Evolutionary conservation across 2,888 invertebrate genomes (phyloP).

Genomic region (Nomada ruficornis): DNA sequence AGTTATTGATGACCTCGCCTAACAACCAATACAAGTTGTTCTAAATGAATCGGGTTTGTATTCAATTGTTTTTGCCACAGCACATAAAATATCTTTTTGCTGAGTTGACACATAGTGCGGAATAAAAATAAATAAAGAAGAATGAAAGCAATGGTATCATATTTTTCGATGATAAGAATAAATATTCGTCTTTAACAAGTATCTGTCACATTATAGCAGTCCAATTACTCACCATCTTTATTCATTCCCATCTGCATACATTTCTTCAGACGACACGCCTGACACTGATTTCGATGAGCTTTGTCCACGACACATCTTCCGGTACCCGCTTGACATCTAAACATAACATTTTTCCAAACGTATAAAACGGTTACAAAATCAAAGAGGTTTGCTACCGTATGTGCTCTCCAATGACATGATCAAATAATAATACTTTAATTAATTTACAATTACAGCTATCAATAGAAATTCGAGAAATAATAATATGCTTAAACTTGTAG

Average conservation of each 20-base stretch:
- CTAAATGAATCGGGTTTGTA: conserved; percentile 14
- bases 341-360: conserved; percentile 35
- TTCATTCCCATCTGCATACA: conserved; percentile 99
- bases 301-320: conserved; percentile 99
- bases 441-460: neutral
- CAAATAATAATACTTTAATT: neutral
- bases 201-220: neutral
- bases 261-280: conserved; percentile 99
- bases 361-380: neutral
- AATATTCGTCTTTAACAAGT: neutral
- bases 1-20: neutral
- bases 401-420: neutral
- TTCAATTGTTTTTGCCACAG: neutral
- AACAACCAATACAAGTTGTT: conserved; percentile 19
- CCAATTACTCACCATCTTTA: conserved; percentile 95
- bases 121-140: conserved; percentile 3
- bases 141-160: neutral
- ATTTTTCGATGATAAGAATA: conserved; percentile 17
- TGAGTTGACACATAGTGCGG: neutral
- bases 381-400: neutral
- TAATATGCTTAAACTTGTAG: too few species aligned
- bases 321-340: conserved; percentile 99
- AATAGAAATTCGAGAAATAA: neutral
- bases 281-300: conserved; percentile 99
- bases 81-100: conserved; percentile 1